These are phyloP conservation scores for Jordanella pulchra DNA, from an alignment of 2,797 vertebrate genomes.

Conservation along the genomic window DNA sequence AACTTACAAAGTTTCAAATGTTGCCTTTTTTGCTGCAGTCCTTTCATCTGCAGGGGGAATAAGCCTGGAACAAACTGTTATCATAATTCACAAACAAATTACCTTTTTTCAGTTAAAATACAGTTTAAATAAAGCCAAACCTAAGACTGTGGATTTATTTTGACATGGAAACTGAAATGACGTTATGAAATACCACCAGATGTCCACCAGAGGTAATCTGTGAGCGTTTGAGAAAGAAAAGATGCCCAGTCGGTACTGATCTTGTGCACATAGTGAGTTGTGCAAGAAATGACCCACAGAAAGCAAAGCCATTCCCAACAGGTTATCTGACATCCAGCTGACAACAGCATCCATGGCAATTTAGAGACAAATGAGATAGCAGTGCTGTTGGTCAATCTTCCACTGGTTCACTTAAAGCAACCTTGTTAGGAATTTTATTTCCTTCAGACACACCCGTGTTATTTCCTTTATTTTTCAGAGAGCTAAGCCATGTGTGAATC, in stretches of 20 bases:
- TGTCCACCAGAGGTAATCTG: not conserved
- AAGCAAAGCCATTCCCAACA: slow-evolving; percentile 5
- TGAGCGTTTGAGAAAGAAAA: not conserved
- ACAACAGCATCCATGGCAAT: slow-evolving; percentile 4
- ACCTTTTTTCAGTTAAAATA: not conserved
- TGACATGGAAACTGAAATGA: slow-evolving; percentile 1
- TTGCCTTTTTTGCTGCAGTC: no score
- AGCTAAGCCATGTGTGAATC: not conserved
- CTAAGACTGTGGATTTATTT: not conserved
- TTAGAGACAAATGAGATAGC: slow-evolving; percentile 4
- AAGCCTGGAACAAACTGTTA: no score
- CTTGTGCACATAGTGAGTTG: slow-evolving; percentile 2
- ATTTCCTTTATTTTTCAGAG: not conserved
- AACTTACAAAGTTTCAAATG: no score
- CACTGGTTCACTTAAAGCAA: not conserved
- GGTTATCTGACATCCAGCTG: slow-evolving; percentile 9
- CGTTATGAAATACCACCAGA: not conserved
- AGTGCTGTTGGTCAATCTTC: slow-evolving; percentile 5
- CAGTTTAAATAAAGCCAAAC: not conserved
- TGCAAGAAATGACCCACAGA: slow-evolving; percentile 5
- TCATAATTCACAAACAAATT: not conserved
- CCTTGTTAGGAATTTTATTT: slow-evolving; percentile 4
- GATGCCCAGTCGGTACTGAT: not conserved
- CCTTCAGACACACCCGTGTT: not conserved
- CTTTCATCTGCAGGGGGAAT: no score